These are phyloP conservation scores for Mystacides longicornis DNA, from an alignment of 2,888 invertebrate genomes.

Conservation along the genomic window DNA sequence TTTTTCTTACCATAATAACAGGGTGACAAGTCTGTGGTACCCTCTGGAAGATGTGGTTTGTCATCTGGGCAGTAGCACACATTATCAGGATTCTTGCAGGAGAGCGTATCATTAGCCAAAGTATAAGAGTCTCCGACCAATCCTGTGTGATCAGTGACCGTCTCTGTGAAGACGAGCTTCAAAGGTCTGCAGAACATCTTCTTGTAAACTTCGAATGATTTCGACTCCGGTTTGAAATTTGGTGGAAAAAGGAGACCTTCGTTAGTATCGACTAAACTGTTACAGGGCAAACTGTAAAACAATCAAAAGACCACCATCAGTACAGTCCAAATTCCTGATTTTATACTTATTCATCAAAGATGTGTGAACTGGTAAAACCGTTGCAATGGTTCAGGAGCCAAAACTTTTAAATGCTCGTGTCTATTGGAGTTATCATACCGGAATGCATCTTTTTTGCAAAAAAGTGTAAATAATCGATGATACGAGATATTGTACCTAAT, in stretches of 20 bases:
- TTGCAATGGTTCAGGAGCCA: too few species aligned
- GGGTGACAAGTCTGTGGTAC: conserved; percentile 60
- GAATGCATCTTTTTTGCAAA: too few species aligned
- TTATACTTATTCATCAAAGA: too few species aligned
- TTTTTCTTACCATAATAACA: conserved; percentile 62
- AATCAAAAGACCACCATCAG: too few species aligned
- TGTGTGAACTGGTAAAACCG: too few species aligned
- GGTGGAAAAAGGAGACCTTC: conserved; percentile 68
- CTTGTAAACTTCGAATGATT: conserved; percentile 56
- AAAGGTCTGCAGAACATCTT: conserved; percentile 70
- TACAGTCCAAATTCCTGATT: too few species aligned
- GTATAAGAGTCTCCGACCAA: conserved; percentile 54
- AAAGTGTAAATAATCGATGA: too few species aligned
- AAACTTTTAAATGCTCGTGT: too few species aligned
- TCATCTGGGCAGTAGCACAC: conserved; percentile 54
- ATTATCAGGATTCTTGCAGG: conserved; percentile 50
- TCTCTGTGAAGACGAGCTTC: conserved; percentile 35
- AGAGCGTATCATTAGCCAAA: conserved; percentile 54
- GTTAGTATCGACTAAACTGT: conserved; percentile 57
- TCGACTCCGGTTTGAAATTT: conserved; percentile 44
- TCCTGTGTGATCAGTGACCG: conserved; percentile 36
- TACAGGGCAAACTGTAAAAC: conserved; percentile 51
- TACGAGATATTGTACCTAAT: too few species aligned
- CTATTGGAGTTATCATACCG: too few species aligned
- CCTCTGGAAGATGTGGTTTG: conserved; percentile 48